Evolutionary conservation across 1,140 invertebrate species (phyloP).

Genomic region (Drosophila hydei): DNA sequence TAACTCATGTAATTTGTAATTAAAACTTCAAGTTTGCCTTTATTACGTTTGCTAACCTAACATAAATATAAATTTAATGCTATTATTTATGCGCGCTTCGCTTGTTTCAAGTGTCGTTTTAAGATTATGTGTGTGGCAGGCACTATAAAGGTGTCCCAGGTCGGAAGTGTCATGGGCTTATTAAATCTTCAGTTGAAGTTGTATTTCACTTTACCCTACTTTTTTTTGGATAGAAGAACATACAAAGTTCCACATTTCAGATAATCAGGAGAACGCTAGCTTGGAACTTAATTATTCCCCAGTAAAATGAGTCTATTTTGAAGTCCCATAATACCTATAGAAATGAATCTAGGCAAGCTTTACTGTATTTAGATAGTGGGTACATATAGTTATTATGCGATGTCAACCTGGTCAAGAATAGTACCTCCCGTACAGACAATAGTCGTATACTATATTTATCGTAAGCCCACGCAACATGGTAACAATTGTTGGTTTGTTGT

Average conservation of each 20-base stretch:
- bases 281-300: too few relatives aligned
- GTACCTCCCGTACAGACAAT: neutral
- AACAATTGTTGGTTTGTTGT: slow-evolving; percentile 34
- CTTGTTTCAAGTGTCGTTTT: slow-evolving; percentile 65
- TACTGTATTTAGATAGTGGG: too few relatives aligned
- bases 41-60: slow-evolving; percentile 43
- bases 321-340: too few relatives aligned
- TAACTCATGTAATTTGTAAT: slow-evolving; percentile 75
- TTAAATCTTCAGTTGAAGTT: neutral
- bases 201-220: too few relatives aligned
- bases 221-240: slow-evolving; percentile 1
- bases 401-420: too few relatives aligned
- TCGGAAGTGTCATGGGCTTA: slow-evolving; percentile 57
- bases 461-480: slow-evolving; percentile 4
- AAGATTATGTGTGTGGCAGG: slow-evolving; percentile 4
- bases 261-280: too few relatives aligned
- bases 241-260: too few relatives aligned
- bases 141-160: slow-evolving; percentile 28
- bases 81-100: slow-evolving; percentile 62
- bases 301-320: too few relatives aligned
- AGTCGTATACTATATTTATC: neutral
- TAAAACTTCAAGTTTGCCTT: slow-evolving; percentile 69
- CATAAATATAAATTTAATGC: slow-evolving; percentile 69
- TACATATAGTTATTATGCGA: neutral
- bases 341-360: too few relatives aligned